Conservation (phyloP, 1,140 invertebrate species). For the Oryctes rhinoceros region DNA sequence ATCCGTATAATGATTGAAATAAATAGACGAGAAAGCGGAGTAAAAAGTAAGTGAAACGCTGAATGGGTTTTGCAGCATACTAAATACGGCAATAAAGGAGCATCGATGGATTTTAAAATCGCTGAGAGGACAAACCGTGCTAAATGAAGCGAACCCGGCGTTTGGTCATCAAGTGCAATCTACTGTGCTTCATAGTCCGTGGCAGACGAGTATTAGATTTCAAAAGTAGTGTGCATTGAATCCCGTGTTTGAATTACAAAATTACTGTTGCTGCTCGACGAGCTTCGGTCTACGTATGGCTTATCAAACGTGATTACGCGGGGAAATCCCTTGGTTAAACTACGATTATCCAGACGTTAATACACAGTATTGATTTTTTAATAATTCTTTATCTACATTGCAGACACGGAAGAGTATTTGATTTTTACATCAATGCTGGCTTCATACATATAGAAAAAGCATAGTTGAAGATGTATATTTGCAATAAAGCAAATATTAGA, state of each 20-base stretch:
- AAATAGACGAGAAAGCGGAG: neutral
- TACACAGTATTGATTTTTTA: neutral
- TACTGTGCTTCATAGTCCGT: slow-evolving; percentile 36
- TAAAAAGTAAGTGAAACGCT: slow-evolving; percentile 28
- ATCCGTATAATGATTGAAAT: neutral
- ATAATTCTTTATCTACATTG: neutral
- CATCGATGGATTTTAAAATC: slow-evolving; percentile 37
- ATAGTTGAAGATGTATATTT: too few species aligned
- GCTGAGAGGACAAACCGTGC: slow-evolving; percentile 36
- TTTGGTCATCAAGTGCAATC: slow-evolving; percentile 41
- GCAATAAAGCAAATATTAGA: too few species aligned
- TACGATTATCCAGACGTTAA: slow-evolving; percentile 1
- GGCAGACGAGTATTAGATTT: slow-evolving; percentile 34
- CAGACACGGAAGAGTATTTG: neutral
- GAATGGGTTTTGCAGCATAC: slow-evolving; percentile 30
- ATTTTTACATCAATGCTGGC: neutral
- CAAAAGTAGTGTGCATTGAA: slow-evolving; percentile 34
- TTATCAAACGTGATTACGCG: slow-evolving; percentile 26
- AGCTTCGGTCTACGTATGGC: slow-evolving; percentile 2
- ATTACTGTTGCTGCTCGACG: slow-evolving; percentile 26
- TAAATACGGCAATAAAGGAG: slow-evolving; percentile 33
- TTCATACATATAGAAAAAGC: too few species aligned
- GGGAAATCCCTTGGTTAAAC: neutral
- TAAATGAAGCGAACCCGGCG: slow-evolving; percentile 28
- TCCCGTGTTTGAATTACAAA: slow-evolving; percentile 39